phyloP scores from a whole-genome alignment of 2,113 vertebrate species.

The Nanorana parkeri region DNA sequence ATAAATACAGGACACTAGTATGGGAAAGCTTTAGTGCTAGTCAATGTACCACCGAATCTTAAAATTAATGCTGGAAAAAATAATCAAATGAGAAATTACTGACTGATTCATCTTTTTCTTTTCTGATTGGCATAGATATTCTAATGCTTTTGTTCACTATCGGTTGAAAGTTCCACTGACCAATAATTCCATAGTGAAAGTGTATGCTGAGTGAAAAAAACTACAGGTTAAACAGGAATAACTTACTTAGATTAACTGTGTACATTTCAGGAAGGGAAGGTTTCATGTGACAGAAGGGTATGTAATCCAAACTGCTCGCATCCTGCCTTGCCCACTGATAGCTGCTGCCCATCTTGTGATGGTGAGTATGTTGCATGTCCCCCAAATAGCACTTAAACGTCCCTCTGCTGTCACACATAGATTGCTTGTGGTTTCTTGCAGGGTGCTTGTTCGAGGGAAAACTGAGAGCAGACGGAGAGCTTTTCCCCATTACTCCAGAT shows the following conservation, averaged over 20 bases:
- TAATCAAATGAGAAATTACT: no score
- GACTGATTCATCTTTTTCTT: no score
- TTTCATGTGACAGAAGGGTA: conserved; percentile 64
- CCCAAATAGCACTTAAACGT: not conserved
- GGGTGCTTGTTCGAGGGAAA: conserved; percentile 74
- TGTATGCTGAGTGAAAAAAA: no score
- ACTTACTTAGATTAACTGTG: accelerated
- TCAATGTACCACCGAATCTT: no score
- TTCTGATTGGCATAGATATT: no score
- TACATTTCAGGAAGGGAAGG: conserved; percentile 63
- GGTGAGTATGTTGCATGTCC: conserved; percentile 61
- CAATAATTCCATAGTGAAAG: no score
- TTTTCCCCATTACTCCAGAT: conserved; percentile 70
- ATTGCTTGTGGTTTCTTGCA: conserved; percentile 57
- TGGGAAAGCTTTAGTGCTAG: no score
- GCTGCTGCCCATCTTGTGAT: conserved; percentile 73
- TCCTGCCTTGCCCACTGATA: conserved; percentile 61
- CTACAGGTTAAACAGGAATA: no score
- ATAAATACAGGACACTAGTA: no score
- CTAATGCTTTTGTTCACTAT: no score
- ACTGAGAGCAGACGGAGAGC: conserved; percentile 69
- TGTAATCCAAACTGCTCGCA: conserved; percentile 74
- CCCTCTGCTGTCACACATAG: not conserved
- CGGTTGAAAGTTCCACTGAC: no score
- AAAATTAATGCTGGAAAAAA: no score